phyloP scores from a whole-genome alignment of 2,797 vertebrate species.

The Sebastes taczanowskii region DNA sequence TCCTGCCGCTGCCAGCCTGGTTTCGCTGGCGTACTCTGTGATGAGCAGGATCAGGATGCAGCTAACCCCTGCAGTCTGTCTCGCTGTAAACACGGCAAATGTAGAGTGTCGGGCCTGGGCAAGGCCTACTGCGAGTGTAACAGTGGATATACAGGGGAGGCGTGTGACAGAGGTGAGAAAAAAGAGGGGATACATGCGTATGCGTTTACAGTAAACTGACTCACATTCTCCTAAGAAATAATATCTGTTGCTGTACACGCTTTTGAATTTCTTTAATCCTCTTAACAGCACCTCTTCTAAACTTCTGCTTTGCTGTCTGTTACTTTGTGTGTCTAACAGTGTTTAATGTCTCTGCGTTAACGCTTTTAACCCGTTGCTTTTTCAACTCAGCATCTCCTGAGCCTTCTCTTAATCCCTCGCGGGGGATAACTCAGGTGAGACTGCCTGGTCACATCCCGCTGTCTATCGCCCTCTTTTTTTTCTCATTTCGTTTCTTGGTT shows the following conservation, averaged over 20 bases:
- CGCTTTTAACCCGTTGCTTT: conserved; percentile 66
- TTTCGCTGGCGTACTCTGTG: conserved; percentile 92
- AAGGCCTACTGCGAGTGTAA: conserved; percentile 96
- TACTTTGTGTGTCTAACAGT: conserved; percentile 42
- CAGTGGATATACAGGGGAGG: conserved; percentile 94
- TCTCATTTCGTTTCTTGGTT: background rate
- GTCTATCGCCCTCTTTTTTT: background rate
- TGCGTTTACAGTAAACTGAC: background rate
- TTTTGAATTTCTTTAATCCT: conserved; percentile 8
- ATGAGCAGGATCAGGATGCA: conserved; percentile 88
- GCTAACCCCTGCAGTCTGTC: conserved; percentile 89
- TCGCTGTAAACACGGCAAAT: conserved; percentile 95
- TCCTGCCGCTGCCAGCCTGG: conserved; percentile 96
- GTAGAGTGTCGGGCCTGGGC: conserved; percentile 92
- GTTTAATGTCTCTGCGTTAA: conserved; percentile 54
- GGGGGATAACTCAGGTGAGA: conserved; percentile 84
- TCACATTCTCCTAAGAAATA: background rate
- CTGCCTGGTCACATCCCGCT: conserved; percentile 3
- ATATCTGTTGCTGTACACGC: background rate
- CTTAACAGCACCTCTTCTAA: background rate
- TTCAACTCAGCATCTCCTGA: conserved; percentile 86
- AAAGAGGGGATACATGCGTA: background rate
- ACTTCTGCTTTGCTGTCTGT: conserved; percentile 21
- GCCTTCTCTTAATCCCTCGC: conserved; percentile 84
- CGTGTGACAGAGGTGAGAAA: conserved; percentile 91